Evolutionary conservation across 2,797 vertebrate species (phyloP), one percentile per base, ranked within the genome.

Genomic region (Alca torda): DNA sequence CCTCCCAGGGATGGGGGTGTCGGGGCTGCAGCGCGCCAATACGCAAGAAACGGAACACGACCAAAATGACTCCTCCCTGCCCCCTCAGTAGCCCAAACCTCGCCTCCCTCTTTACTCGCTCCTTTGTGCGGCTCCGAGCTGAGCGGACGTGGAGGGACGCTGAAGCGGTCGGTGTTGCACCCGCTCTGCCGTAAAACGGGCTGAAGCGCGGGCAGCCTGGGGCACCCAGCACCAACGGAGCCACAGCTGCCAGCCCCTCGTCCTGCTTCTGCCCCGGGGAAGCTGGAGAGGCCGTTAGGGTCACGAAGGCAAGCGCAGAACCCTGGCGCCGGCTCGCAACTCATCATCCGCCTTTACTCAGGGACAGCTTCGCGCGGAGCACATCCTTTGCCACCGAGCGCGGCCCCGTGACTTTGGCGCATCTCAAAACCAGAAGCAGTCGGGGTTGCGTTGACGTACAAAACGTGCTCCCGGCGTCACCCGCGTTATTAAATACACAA

Each of bases 101-200:
- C 3, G 5, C 1, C 19, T 39, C 51, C 43, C 50, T 48, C 82
- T 13, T 5, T 2, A 31, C 25, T 11, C 17, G 11, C 1, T 39
- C 60, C n/a, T 39, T 8, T 3, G 30, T 5, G 9, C 5, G 0
- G 8, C 43, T 24, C 60, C 7, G 0, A 24, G 16, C 35, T 6
- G 4, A 8, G 35, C 0, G 1, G 3, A 8, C 14, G 4, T 4
- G 9, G 28, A 17, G 48, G 33, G 26, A 4, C 16, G 2, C 80
- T 8, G 26, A 31, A 13, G 39, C 68, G 5, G 33, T 3, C 1
- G 1, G n/a, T 5, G 41, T 18, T 8, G 5, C 7, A 2, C 5
- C 28, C 28, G 1, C 45, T 6, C 51, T 6, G 14, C 28, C 46
- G 5, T 8, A 30, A 45, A n/a, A 26, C 0, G 3, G 63, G 31